Percentiles rank a stretch among this genome's conserved stretches.
Conservation (phyloP, 35 echinoderm and acorn worm genomes). For the Holothuria glaberrima region DNA sequence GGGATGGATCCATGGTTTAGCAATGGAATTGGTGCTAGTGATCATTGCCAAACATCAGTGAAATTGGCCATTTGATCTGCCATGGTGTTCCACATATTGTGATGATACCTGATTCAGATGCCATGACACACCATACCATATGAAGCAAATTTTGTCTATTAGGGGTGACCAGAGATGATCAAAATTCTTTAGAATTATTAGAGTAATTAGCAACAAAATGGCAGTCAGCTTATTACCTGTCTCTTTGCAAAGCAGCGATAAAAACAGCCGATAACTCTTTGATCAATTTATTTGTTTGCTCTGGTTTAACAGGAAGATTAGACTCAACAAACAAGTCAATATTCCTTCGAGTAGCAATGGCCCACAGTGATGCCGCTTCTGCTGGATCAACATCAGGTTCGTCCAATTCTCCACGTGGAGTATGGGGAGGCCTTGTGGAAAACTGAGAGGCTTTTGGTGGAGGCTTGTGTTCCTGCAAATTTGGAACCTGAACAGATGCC, state of each 20-base stretch:
- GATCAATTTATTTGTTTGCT: constrained; percentile 47
- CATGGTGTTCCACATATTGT: no score
- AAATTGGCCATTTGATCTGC: no score
- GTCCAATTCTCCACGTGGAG: constrained; percentile 31
- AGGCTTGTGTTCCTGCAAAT: background rate
- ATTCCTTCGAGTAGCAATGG: constrained; percentile 32
- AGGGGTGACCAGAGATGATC: no score
- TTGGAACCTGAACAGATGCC: background rate
- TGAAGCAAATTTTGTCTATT: no score
- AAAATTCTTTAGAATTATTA: no score
- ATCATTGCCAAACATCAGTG: no score
- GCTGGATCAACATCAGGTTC: background rate
- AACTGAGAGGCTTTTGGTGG: background rate
- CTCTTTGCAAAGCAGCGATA: constrained; percentile 81
- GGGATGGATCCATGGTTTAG: no score
- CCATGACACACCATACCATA: no score
- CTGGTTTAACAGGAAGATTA: background rate
- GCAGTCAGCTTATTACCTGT: constrained; percentile 66
- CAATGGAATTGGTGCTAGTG: no score
- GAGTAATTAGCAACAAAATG: no score
- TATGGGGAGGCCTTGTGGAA: constrained; percentile 24
- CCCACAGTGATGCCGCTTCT: constrained; percentile 37
- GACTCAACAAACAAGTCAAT: constrained; percentile 19
- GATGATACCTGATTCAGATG: no score
- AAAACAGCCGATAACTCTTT: constrained; percentile 73